These are phyloP conservation scores for Zaprionus lachaisei DNA, from an alignment of 1,140 invertebrate species.

Conservation along the genomic window DNA sequence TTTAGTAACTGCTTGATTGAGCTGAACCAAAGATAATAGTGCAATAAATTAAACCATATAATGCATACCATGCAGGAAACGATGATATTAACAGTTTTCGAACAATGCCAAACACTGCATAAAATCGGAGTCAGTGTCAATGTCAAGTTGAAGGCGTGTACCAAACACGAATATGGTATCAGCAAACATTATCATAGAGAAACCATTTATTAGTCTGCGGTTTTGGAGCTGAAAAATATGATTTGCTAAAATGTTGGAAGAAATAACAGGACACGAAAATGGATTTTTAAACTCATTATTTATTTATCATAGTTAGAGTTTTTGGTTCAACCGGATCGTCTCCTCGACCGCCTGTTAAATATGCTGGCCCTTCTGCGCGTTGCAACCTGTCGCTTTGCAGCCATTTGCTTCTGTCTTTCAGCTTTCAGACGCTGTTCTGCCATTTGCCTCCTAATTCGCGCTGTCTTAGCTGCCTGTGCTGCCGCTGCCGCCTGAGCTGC, in stretches of 20 bases:
- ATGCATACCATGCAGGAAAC: constrained; percentile 3
- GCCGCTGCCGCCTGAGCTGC: not conserved
- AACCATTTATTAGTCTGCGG: not conserved
- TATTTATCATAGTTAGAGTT: not conserved
- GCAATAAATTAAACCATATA: not conserved
- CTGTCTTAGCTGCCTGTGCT: not conserved
- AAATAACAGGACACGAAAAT: not conserved
- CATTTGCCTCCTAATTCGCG: not conserved
- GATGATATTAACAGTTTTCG: constrained; percentile 1
- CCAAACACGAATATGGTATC: not conserved
- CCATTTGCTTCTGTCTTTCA: not conserved
- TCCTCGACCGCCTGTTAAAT: not conserved
- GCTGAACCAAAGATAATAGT: constrained; percentile 1
- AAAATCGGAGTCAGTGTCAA: not conserved
- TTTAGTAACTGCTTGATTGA: not conserved
- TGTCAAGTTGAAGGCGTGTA: constrained; percentile 3
- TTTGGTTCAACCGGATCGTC: not conserved
- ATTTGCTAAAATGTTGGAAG: not conserved
- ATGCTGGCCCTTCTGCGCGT: not conserved
- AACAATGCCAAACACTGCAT: constrained; percentile 7
- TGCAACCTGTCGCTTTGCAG: not conserved
- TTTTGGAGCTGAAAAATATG: not conserved
- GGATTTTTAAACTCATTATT: not conserved
- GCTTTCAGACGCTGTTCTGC: not conserved
- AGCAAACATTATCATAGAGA: constrained; percentile 7